Evolutionary conservation across 2,888 invertebrate species (phyloP).

Genomic region (Ernsta delagoae): DNA sequence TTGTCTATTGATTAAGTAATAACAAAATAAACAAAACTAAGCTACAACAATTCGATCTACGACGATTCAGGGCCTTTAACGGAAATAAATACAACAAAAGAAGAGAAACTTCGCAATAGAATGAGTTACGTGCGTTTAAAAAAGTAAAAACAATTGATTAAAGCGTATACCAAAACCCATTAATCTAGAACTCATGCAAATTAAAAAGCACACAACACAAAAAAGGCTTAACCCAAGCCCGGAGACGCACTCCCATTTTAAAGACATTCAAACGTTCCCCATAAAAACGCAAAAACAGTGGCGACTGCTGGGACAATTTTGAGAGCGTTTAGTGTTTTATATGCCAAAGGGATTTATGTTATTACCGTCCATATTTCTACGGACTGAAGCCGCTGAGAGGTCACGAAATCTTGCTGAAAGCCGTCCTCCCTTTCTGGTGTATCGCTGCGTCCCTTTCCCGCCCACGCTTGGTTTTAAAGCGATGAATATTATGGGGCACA

Average conservation of each 20-base stretch:
- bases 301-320: conserved; percentile 70
- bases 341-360: conserved; percentile 85
- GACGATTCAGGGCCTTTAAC: no score
- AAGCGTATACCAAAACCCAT: neutral
- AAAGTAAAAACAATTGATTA: neutral
- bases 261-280: conserved; percentile 41
- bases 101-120: neutral
- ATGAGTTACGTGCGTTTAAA: neutral
- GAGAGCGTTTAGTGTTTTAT: conserved; percentile 85
- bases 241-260: conserved; percentile 29
- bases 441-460: conserved; percentile 60
- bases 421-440: conserved; percentile 54
- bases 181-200: neutral
- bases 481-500: conserved; percentile 78
- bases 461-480: conserved; percentile 72
- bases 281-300: conserved; percentile 59
- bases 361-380: conserved; percentile 85
- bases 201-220: conserved; percentile 11
- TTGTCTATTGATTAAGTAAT: no score
- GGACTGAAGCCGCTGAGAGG: conserved; percentile 82
- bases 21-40: no score
- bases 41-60: no score
- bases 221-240: conserved; percentile 14
- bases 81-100: neutral
- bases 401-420: conserved; percentile 81